These are phyloP conservation scores for Xylota sylvarum DNA, from an alignment of 2,888 invertebrate species.

Conservation along the genomic window DNA sequence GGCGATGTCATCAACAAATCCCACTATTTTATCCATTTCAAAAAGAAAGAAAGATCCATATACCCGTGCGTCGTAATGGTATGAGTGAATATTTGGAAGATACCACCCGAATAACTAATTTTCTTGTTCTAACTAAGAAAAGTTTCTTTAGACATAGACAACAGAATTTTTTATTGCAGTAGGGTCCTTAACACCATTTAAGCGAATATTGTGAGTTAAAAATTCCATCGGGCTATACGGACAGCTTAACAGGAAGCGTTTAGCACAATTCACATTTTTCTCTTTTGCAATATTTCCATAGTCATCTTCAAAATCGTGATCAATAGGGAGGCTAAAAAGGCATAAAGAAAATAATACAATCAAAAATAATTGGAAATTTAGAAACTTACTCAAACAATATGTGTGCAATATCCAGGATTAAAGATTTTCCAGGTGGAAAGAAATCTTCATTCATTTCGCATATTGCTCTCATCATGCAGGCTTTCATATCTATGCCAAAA, in stretches of 20 bases:
- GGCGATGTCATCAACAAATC: no score
- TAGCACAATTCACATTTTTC: conserved; percentile 11
- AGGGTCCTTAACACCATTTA: conserved; percentile 1
- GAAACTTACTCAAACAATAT: conserved; percentile 44
- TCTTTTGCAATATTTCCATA: conserved; percentile 6
- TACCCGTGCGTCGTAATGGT: no score
- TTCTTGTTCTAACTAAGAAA: no score
- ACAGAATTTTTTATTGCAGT: background rate
- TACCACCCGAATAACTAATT: no score
- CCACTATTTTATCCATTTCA: no score
- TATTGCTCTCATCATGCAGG: conserved; percentile 38
- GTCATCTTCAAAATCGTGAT: conserved; percentile 13
- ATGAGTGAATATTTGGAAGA: no score
- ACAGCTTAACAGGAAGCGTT: conserved; percentile 19
- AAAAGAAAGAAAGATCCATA: no score
- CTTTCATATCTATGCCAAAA: conserved; percentile 30
- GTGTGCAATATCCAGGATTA: conserved; percentile 22
- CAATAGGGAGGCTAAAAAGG: background rate
- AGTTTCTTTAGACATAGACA: conserved; percentile 3
- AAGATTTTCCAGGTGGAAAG: conserved; percentile 15
- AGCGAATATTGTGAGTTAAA: background rate
- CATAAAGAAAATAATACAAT: background rate
- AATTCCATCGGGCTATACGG: conserved; percentile 32
- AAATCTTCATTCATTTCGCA: conserved; percentile 29
- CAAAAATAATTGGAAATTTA: no score